Evolutionary conservation across 2,888 invertebrate species (phyloP).

Genomic region (Drosophila ochracea): DNA sequence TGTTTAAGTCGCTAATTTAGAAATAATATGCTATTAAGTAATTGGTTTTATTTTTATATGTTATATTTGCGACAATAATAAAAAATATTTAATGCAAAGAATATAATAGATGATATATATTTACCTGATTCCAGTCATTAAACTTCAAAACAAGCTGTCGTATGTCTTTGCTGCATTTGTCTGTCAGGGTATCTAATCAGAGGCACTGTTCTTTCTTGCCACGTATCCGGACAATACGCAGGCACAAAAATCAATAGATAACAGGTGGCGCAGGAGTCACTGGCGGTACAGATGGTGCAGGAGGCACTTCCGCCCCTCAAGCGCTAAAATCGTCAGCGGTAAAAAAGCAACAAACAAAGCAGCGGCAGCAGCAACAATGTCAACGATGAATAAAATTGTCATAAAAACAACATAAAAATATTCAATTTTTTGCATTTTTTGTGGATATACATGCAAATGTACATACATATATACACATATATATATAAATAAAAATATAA

Average conservation of each 20-base stretch:
- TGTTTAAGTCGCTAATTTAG: not conserved
- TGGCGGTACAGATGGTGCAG: slow-evolving; percentile 68
- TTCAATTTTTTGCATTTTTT: slow-evolving; percentile 64
- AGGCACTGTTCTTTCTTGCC: not conserved
- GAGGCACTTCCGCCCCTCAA: slow-evolving; percentile 40
- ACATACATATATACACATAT: not conserved
- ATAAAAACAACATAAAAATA: slow-evolving; percentile 77
- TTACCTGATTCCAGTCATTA: not conserved
- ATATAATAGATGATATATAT: not conserved
- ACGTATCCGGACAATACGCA: slow-evolving; percentile 52
- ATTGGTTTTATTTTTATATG: not conserved
- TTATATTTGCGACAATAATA: not conserved
- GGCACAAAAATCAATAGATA: slow-evolving; percentile 77
- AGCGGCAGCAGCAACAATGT: slow-evolving; percentile 25
- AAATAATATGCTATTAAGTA: not conserved
- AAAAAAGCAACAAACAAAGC: slow-evolving; percentile 32
- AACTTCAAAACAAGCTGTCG: not conserved
- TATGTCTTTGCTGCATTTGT: not conserved
- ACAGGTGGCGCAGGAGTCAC: slow-evolving; percentile 72
- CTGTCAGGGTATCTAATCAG: slow-evolving; percentile 35
- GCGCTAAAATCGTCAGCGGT: slow-evolving; percentile 37
- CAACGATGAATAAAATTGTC: slow-evolving; percentile 71
- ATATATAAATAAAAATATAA: not conserved
- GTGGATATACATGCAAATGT: slow-evolving; percentile 12
- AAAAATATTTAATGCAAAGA: not conserved